These are phyloP conservation scores for Alviniconcha strummeri DNA, from an alignment of 2,888 invertebrate species.

Conservation along the genomic window DNA sequence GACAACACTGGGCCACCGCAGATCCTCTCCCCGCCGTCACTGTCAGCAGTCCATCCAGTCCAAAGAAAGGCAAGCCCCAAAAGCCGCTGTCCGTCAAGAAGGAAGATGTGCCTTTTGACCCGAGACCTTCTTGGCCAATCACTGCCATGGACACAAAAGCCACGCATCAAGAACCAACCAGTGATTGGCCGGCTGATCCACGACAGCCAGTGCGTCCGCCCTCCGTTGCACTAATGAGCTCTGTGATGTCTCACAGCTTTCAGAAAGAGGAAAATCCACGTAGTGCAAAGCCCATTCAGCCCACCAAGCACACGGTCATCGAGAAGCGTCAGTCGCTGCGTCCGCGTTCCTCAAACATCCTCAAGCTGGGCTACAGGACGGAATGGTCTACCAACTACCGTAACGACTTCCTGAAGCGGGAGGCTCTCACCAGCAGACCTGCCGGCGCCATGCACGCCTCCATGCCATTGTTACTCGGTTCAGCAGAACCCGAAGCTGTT, in stretches of 20 bases:
- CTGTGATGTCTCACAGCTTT: background rate
- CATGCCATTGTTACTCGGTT: background rate
- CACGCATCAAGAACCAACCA: too few relatives aligned
- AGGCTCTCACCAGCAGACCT: background rate
- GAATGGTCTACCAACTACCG: conserved; percentile 5
- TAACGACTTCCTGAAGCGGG: background rate
- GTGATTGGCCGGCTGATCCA: too few relatives aligned
- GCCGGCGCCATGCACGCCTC: background rate
- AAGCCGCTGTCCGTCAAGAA: too few relatives aligned
- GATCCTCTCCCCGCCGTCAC: background rate
- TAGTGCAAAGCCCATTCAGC: background rate
- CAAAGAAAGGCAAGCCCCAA: too few relatives aligned
- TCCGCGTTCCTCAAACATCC: background rate
- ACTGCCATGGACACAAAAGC: too few relatives aligned
- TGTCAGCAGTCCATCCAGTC: background rate
- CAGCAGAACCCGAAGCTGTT: background rate
- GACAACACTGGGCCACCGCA: background rate
- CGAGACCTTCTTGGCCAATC: too few relatives aligned
- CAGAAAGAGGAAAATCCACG: background rate
- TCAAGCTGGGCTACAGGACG: background rate
- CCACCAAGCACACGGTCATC: background rate
- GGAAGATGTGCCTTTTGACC: too few relatives aligned
- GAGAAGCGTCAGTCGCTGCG: background rate
- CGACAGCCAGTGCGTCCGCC: too few relatives aligned
- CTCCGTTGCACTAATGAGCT: background rate